Evolutionary conservation across 2,797 vertebrate genomes (phyloP).

Genomic region (Aplochiton taeniatus): DNA sequence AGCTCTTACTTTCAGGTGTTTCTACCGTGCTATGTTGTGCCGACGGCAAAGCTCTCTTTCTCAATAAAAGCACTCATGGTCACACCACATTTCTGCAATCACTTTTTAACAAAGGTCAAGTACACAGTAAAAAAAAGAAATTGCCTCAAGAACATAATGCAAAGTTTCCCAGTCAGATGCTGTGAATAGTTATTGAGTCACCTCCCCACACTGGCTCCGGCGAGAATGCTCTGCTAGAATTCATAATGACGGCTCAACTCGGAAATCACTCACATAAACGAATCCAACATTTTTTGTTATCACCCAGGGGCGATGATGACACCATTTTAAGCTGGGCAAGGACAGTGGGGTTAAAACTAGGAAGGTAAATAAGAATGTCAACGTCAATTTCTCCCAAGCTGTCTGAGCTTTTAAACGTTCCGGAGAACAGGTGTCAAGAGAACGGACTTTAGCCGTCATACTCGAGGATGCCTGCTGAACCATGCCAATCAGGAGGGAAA

Average conservation of each 20-base stretch:
- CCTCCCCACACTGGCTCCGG: too few relatives aligned
- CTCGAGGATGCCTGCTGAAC: constrained; percentile 8
- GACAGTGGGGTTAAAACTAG: background rate
- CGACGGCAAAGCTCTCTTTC: constrained; percentile 21
- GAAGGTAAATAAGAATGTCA: background rate
- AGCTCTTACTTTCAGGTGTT: constrained; percentile 43
- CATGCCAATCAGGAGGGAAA: constrained; percentile 34
- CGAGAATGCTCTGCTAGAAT: too few relatives aligned
- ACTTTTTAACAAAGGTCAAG: constrained; percentile 35
- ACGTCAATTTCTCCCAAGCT: background rate
- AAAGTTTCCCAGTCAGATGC: too few relatives aligned
- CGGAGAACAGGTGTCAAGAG: constrained; percentile 21
- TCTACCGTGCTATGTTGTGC: constrained; percentile 40
- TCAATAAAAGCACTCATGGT: constrained; percentile 27
- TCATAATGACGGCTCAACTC: too few relatives aligned
- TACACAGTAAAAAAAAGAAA: background rate
- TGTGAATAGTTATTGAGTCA: too few relatives aligned
- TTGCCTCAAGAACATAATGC: too few relatives aligned
- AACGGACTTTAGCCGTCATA: constrained; percentile 44
- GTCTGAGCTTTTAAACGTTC: constrained; percentile 4
- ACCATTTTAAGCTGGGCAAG: background rate
- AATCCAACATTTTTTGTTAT: background rate
- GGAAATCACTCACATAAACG: background rate
- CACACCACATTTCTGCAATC: constrained; percentile 33
- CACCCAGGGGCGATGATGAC: background rate